Base-by-base conservation (phyloP, 2,113 vertebrate genomes). In the Megatriorchis doriae region DNA sequence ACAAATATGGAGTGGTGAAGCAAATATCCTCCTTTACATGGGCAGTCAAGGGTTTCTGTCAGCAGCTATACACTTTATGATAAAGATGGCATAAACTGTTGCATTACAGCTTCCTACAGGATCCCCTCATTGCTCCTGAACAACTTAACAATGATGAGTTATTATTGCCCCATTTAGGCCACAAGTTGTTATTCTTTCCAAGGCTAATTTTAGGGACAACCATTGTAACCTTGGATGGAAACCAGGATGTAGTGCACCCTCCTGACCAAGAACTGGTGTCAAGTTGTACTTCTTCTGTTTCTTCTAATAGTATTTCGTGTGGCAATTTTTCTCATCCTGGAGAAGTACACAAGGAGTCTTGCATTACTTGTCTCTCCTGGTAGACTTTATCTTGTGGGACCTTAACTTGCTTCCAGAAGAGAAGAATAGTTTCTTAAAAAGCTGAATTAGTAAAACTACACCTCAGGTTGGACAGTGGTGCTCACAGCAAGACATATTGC, bases 1-100 rank as follows among this genome's bases (percentile, higher is more conserved):
- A 26, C 77, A 89, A 45, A 93, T 96, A 91, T 77, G 84, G 96
- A 90, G 53, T 61, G 66, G 65, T 93, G 93, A 93, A 86, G 81
- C 42, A 29, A 95, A 96, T 58, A 74, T 88, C 84, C 67, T 96
- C 74, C 91, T 96, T 70, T 40, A 34, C 61, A 81, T 81, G 79
- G 63, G 86, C 36, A 19, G 50, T 23, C 38, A 53, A 50, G 34
- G 13, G 27, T 31, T 38, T 59, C 67, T 59, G 16, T 17, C 50
- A 66, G 27, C 50, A 47, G 52, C 32, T 34, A 26, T 16, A 66
- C 7, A 6, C 13, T 90, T 66, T 45, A 40, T 52, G 71, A 93
- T 88, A 80, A 95, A 71, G 56, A 62, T 34, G 84, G 82, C 61
- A 80, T 88, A 89, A 94, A 25, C 42, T 29, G 83, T 31, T 62